A percentile compares a stretch with the other conserved stretches of the same genome.
Evolutionary conservation across 2,888 invertebrate species (phyloP).

Genomic region (Lasioglossum leucozonium): DNA sequence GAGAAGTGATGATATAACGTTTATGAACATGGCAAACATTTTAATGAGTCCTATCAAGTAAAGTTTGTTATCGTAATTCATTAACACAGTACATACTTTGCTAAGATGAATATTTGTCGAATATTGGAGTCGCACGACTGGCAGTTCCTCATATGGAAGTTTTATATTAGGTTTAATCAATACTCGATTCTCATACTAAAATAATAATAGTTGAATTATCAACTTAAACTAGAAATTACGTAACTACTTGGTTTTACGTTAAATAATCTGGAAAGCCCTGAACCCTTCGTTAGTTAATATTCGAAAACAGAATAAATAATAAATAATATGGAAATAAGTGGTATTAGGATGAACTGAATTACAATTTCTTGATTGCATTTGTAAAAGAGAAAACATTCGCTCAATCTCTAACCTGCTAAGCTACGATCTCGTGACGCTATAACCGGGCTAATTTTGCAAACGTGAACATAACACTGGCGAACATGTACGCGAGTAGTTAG

Average conservation of each 20-base stretch:
- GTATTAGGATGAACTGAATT: too few species aligned
- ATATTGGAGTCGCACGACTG: neutral
- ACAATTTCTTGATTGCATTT: too few species aligned
- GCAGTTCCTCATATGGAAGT: neutral
- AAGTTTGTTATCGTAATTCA: slow-evolving; percentile 15
- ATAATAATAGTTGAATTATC: neutral
- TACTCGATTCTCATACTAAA: neutral
- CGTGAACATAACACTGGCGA: slow-evolving; percentile 18
- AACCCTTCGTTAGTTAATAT: neutral
- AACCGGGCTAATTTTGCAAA: slow-evolving; percentile 28
- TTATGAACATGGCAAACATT: slow-evolving; percentile 19
- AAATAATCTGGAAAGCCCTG: neutral
- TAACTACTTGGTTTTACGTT: neutral
- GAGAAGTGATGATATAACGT: neutral
- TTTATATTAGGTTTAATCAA: neutral
- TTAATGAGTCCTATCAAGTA: slow-evolving; percentile 7
- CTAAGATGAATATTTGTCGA: slow-evolving; percentile 8
- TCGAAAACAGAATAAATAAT: neutral
- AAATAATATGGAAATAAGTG: too few species aligned
- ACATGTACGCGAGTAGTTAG: slow-evolving; percentile 33
- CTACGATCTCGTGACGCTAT: neutral
- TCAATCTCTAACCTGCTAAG: slow-evolving; percentile 9
- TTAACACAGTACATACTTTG: slow-evolving; percentile 13
- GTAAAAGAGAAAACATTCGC: too few species aligned
- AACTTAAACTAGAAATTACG: neutral